A percentile compares a stretch with the other conserved stretches of the same genome.
phyloP scores from a whole-genome alignment of 2,113 vertebrate species.

The Cryptotis parvus region DNA sequence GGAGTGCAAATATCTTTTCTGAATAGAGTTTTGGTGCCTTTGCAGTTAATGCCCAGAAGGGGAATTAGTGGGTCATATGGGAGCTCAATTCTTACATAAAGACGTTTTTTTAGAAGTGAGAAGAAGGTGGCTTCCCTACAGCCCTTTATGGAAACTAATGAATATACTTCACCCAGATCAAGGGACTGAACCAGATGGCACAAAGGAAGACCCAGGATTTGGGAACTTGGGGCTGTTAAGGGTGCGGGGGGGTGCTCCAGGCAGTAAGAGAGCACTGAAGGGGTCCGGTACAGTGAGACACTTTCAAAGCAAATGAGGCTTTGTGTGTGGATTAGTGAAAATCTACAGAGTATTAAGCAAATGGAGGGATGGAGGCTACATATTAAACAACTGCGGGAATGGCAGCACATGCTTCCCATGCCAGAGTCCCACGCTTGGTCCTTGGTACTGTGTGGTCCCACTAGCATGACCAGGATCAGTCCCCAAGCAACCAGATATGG shows the following conservation, averaged over 20 bases:
- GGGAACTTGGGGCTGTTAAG: not conserved
- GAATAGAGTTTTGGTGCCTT: too few species aligned
- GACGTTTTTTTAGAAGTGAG: constrained; percentile 1
- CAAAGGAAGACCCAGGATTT: not conserved
- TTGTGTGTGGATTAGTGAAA: constrained; percentile 3
- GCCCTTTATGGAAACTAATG: not conserved
- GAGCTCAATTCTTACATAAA: not conserved
- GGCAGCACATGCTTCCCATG: too few species aligned
- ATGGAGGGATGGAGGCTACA: not conserved
- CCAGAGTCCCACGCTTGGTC: too few species aligned
- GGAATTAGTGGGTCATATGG: too few species aligned
- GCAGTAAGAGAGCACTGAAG: not conserved
- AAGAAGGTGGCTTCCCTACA: not conserved
- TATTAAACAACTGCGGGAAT: too few species aligned
- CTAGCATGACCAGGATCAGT: too few species aligned
- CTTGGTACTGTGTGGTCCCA: too few species aligned
- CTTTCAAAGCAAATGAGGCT: not conserved
- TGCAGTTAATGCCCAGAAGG: too few species aligned
- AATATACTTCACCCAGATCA: not conserved
- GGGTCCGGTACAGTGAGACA: not conserved
- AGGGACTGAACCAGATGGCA: not conserved
- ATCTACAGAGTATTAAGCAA: not conserved
- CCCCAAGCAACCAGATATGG: too few species aligned
- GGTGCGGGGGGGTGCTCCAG: not conserved
- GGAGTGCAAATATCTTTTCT: too few species aligned